Evolutionary conservation across 1,140 invertebrate genomes (phyloP).

Genomic region (Anastrepha obliqua): DNA sequence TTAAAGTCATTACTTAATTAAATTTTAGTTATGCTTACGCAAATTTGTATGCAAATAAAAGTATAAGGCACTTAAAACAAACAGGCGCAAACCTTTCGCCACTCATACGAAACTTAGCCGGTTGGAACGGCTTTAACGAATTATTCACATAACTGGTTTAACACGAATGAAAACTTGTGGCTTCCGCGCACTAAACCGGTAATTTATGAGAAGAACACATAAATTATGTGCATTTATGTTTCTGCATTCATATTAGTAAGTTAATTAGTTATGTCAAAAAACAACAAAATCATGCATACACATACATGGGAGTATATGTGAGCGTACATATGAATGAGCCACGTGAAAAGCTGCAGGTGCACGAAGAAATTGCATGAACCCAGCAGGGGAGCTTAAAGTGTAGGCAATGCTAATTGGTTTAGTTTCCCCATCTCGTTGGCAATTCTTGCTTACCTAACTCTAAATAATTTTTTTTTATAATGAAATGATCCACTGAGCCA

Average conservation of each 20-base stretch:
- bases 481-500: too few species aligned
- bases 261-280: slow-evolving; percentile 27
- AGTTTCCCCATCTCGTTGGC: too few species aligned
- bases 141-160: neutral
- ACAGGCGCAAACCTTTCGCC: neutral
- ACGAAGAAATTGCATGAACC: too few species aligned
- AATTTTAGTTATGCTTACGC: neutral
- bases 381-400: neutral
- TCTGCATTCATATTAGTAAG: neutral
- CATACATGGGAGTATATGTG: neutral
- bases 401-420: too few species aligned
- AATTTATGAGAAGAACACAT: slow-evolving; percentile 20
- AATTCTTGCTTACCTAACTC: too few species aligned
- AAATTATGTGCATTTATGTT: neutral
- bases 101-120: neutral
- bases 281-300: neutral
- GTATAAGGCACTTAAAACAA: neutral
- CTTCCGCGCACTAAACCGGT: slow-evolving; percentile 15
- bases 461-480: too few species aligned
- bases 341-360: too few species aligned
- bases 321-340: too few species aligned
- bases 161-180: neutral
- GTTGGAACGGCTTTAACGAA: slow-evolving; percentile 33
- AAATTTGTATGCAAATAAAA: neutral
- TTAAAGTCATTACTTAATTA: neutral